Evolutionary conservation across 2,113 vertebrate species (phyloP).

Genomic region (rabbit (Oryctolagus cuniculus)): DNA sequence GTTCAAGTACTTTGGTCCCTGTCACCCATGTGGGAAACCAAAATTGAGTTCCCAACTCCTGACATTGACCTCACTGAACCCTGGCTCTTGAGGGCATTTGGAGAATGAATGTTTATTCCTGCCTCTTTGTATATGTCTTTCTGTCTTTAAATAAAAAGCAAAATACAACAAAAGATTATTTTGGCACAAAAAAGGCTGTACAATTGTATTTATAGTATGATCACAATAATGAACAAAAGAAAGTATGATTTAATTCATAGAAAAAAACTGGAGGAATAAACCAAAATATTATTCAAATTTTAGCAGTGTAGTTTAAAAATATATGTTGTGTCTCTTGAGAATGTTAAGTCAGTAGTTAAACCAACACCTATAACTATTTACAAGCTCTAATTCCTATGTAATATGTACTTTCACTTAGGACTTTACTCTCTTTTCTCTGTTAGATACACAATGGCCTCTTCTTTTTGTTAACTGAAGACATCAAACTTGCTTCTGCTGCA

Average conservation of each 20-base stretch:
- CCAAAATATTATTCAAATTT: slow-evolving; percentile 4
- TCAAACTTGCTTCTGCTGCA: background rate
- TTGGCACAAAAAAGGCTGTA: background rate
- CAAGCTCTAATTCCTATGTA: background rate
- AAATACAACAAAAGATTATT: too few relatives aligned
- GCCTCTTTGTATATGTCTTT: too few relatives aligned
- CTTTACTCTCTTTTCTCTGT: background rate
- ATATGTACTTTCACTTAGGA: background rate
- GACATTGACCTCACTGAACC: too few relatives aligned
- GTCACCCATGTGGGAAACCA: too few relatives aligned
- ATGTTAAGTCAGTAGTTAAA: background rate
- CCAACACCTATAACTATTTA: background rate
- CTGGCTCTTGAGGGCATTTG: too few relatives aligned
- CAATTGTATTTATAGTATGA: background rate
- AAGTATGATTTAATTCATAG: slow-evolving; percentile 7
- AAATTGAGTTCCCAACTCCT: too few relatives aligned
- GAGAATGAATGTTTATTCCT: too few relatives aligned
- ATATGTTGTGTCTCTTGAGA: background rate
- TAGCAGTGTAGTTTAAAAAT: background rate
- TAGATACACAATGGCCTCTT: background rate
- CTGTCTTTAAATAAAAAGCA: too few relatives aligned
- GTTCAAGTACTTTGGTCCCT: too few relatives aligned
- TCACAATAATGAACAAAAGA: background rate
- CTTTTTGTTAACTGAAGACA: background rate
- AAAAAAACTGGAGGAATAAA: background rate